Percentiles rank a stretch among this genome's conserved stretches.
Evolutionary conservation across 2,888 invertebrate species (phyloP).

Genomic region (Dynastes grantii): DNA sequence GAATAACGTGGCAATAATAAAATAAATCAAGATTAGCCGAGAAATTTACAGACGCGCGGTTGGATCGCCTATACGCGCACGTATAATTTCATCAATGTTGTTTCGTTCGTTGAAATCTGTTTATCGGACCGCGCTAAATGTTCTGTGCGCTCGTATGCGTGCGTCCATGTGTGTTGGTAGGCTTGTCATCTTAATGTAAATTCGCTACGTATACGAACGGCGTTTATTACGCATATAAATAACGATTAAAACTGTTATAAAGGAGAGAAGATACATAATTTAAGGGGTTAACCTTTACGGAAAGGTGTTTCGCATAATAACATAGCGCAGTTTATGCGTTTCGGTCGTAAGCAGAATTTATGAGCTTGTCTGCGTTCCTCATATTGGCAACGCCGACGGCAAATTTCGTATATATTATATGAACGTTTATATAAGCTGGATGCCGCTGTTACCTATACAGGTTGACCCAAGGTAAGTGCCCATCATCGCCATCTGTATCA

Average conservation of each 20-base stretch:
- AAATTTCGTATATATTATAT: slow-evolving; percentile 40
- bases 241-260: slow-evolving; percentile 47
- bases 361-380: slow-evolving; percentile 59
- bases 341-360: slow-evolving; percentile 62
- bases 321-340: slow-evolving; percentile 63
- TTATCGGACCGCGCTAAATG: slow-evolving; percentile 12
- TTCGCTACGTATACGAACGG: slow-evolving; percentile 24
- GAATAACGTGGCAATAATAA: slow-evolving; percentile 26
- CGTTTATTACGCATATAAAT: slow-evolving; percentile 47
- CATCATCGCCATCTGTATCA: too few relatives aligned
- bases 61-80: not conserved
- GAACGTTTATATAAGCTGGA: not conserved
- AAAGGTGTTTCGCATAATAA: slow-evolving; percentile 62
- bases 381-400: slow-evolving; percentile 57
- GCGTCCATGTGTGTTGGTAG: slow-evolving; percentile 8
- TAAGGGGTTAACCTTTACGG: slow-evolving; percentile 56
- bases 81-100: slow-evolving; percentile 42
- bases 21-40: slow-evolving; percentile 40
- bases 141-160: not conserved
- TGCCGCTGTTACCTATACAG: not conserved
- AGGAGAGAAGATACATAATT: slow-evolving; percentile 52
- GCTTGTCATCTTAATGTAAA: slow-evolving; percentile 28
- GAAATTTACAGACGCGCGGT: slow-evolving; percentile 17
- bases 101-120: slow-evolving; percentile 27
- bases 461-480: too few relatives aligned